Base-by-base conservation (phyloP, 2,797 vertebrate species). In the Fistularia tabacaria region DNA sequence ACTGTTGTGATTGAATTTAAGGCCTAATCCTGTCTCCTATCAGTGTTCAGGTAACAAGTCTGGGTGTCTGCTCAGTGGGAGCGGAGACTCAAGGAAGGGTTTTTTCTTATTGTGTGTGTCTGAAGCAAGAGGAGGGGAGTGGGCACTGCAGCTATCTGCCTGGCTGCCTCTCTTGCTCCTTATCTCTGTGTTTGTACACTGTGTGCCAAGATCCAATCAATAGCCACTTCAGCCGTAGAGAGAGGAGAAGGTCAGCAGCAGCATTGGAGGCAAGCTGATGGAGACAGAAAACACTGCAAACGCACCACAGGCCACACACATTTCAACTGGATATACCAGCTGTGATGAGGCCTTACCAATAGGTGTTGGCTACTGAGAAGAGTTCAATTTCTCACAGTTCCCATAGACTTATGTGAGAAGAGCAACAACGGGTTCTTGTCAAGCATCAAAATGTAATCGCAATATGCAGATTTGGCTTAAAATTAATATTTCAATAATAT, bases 161-260 rank as follows among this genome's bases (percentile, higher is more conserved):
- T 76, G 83, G 80, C 82, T 77, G 72, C 77, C 76, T 79, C 81
- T 59, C 74, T 70, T 50, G 38, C 58, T 46, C 76, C 80, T 90
- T 91, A 91, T 91, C 89, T 85, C 83, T 66, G 77, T 91, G 88
- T 91, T 91, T 91, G 87, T 90, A 90, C 90, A 91, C 88, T 74
- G 73, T 83, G 83, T 90, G 90, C 89, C 89, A 89, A 90, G 88
- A 91, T 92, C 85, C 87, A 89, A 91, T 91, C 90, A 91, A 91
- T 91, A 90, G 86, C 85, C 83, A 87, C 85, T 89, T 85, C 85
- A 84, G 83, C 86, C 83, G 69, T 83, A 85, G 84, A 87, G 86
- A 90, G 88, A 88, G 86, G 83, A 89, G 91, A 91, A 91, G 89
- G 90, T 92, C 90, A 90, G 83, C 83, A 87, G 79, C 82, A 81